Evolutionary conservation across 2,113 vertebrate genomes (phyloP), one percentile per base, ranked within the genome.

Genomic region (Actinemys pallida): DNA sequence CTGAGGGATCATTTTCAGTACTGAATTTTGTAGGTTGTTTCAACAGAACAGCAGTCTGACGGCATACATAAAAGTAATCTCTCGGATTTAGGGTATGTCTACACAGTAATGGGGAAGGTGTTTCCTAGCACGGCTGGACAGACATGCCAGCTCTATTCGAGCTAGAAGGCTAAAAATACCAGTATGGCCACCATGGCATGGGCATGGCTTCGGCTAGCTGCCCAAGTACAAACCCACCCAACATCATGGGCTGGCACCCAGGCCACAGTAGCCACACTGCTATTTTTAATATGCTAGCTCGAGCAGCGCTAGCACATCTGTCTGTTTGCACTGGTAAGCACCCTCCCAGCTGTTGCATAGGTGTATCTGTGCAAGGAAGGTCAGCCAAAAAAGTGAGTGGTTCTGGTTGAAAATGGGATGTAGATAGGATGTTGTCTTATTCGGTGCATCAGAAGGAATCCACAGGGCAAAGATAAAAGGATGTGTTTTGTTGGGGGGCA

Each of bases 11-110:
- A 93, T 97, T 96, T 29, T 97, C 96, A 97, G 75, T 50, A 62
- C 94, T 92, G 65, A 95, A 94, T 89, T 97, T 92, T 96, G 96
- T 94, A 96, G 96, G 96, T 88, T 95, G 96, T 97, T 96, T 91
- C 93, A 86, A 93, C 93, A 95, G 96, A 97, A 94, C 95, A 96
- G 96, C 96, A 97, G 94, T 93, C 89, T 95, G 94, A 95, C 95
- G 95, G 96, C 94, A 81, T 97, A 96, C 96, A 96, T 96, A 95
- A 97, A 92, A 97, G 97, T 96, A 94, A 96, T 94, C 92, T 91
- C 91, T 88, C 85, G 82, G 95, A 96, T 69, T 69, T 8, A n/a
- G 31, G 65, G 17, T 65, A 65, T n/a, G 31, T 65, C 31, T n/a
- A 20, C 16, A n/a, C 17, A n/a, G 35, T 17, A n/a, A n/a, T n/a